These are phyloP conservation scores for Chaenocephalus aceratus DNA, from an alignment of 2,113 vertebrate species.

Conservation along the genomic window DNA sequence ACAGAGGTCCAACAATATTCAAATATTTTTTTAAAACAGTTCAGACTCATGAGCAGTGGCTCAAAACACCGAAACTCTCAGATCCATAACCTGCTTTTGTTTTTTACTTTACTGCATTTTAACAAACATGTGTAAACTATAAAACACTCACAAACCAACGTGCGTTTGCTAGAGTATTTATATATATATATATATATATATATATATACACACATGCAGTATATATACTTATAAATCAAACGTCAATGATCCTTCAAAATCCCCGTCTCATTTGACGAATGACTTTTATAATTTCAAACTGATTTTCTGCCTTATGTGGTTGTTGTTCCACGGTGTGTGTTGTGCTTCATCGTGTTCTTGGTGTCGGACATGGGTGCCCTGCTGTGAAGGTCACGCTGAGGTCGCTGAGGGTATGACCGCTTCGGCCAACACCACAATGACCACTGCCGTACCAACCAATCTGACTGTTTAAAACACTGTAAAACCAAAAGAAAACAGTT, in stretches of 20 bases:
- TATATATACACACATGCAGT: neutral
- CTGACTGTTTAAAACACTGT: neutral
- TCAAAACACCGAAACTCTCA: neutral
- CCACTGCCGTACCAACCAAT: neutral
- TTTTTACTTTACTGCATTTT: neutral
- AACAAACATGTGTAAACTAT: neutral
- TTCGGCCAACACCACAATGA: constrained; percentile 51
- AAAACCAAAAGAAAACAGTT: constrained; percentile 6
- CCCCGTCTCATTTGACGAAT: neutral
- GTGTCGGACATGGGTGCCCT: constrained; percentile 83
- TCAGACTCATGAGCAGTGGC: neutral
- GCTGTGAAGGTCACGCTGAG: constrained; percentile 84
- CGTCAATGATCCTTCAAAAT: neutral
- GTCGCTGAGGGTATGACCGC: constrained; percentile 82
- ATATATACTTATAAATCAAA: neutral
- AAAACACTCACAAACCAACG: neutral
- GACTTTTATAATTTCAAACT: constrained; percentile 12
- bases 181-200: neutral
- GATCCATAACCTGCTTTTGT: neutral
- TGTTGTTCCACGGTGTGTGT: constrained; percentile 69
- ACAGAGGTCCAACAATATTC: neutral
- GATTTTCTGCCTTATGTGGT: constrained; percentile 60
- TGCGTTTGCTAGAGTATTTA: neutral
- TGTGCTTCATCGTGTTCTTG: constrained; percentile 78
- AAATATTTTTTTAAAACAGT: too few relatives aligned